A percentile compares a stretch with the other conserved stretches of the same genome.
phyloP scores from a whole-genome alignment of 2,113 vertebrate genomes.

The Choloepus hoffmanni region DNA sequence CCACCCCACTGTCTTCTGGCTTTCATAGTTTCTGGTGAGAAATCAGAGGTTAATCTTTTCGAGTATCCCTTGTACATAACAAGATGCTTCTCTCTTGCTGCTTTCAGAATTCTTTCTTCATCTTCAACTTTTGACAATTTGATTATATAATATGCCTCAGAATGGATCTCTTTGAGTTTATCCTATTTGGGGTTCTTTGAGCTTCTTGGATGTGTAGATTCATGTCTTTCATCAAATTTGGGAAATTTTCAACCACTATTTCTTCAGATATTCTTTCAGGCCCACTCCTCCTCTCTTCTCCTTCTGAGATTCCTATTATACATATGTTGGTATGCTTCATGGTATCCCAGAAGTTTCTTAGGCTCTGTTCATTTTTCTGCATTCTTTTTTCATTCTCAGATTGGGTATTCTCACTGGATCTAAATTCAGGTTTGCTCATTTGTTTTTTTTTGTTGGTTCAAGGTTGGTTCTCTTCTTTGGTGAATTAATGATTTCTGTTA shows the following conservation, averaged over 20 bases:
- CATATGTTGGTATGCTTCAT: neutral
- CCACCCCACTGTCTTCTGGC: neutral
- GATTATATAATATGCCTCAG: neutral
- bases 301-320: neutral
- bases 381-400: neutral
- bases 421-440: neutral
- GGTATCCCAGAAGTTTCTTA: neutral
- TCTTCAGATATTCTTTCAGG: neutral
- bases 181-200: neutral
- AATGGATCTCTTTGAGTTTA: neutral
- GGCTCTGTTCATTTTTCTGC: neutral
- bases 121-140: neutral
- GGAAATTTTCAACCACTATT: neutral
- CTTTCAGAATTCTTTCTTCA: neutral
- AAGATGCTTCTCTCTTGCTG: neutral
- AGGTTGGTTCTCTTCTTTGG: neutral
- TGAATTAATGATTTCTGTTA: no score
- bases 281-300: neutral
- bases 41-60: neutral
- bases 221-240: neutral
- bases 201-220: neutral
- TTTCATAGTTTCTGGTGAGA: neutral
- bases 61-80: neutral
- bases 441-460: neutral
- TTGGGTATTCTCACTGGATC: neutral